Percentiles rank a stretch among this genome's conserved stretches.
phyloP scores from a whole-genome alignment of 2,888 invertebrate species.

The Drosophila leonis region DNA sequence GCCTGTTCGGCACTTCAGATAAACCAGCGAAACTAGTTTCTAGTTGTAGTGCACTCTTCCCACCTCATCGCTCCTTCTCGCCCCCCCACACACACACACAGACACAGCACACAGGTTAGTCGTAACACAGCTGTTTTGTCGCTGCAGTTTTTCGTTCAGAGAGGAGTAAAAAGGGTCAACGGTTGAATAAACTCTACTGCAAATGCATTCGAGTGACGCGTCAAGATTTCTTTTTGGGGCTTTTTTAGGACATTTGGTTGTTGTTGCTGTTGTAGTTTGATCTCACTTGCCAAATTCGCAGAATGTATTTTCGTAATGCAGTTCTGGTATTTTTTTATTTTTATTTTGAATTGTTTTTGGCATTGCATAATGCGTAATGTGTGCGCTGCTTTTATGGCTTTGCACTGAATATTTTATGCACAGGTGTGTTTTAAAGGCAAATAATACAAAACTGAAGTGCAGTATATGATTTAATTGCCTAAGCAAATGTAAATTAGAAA shows the following conservation, averaged over 20 bases:
- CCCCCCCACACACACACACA: not conserved
- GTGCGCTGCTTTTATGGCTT: slow-evolving; percentile 31
- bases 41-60: slow-evolving; percentile 18
- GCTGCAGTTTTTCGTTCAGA: slow-evolving; percentile 29
- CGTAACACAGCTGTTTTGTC: slow-evolving; percentile 66
- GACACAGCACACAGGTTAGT: not conserved
- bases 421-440: not conserved
- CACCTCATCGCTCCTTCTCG: not conserved
- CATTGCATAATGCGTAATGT: slow-evolving; percentile 58
- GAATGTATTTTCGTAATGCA: slow-evolving; percentile 52
- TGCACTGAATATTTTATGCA: slow-evolving; percentile 12
- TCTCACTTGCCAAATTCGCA: slow-evolving; percentile 43
- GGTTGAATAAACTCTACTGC: slow-evolving; percentile 79
- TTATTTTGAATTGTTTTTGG: slow-evolving; percentile 45
- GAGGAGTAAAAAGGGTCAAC: slow-evolving; percentile 79
- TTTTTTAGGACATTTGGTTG: slow-evolving; percentile 14
- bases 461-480: too few relatives aligned
- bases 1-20: slow-evolving; percentile 31
- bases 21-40: slow-evolving; percentile 63
- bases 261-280: slow-evolving; percentile 3
- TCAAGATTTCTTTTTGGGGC: slow-evolving; percentile 35
- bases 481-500: too few relatives aligned
- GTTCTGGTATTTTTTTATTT: slow-evolving; percentile 28
- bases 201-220: slow-evolving; percentile 54
- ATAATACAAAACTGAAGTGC: not conserved